Conservation (phyloP, 1,140 invertebrate genomes). For the Triops longicaudatus region DNA sequence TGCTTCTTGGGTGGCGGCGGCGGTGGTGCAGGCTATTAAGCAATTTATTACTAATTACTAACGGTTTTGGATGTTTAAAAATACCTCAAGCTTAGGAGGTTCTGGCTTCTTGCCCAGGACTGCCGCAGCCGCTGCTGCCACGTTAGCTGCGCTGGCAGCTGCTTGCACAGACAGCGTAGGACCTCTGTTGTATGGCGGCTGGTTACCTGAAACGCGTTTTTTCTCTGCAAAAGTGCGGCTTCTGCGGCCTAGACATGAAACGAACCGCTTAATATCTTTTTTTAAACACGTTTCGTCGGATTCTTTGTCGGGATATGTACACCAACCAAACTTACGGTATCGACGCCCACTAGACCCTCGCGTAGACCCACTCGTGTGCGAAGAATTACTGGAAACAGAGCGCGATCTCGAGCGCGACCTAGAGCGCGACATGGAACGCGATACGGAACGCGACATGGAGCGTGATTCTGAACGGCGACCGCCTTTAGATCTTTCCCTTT, state of each 20-base stretch:
- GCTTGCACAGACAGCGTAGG: background rate
- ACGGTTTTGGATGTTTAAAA: background rate
- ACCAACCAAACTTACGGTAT: background rate
- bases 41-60: background rate
- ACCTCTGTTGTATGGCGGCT: background rate
- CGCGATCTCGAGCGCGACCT: slow-evolving; percentile 21
- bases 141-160: background rate
- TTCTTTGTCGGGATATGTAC: background rate
- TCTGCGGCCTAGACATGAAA: background rate
- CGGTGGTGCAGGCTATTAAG: background rate
- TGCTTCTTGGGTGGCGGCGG: slow-evolving; percentile 49
- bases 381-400: slow-evolving; percentile 19
- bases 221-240: background rate
- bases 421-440: slow-evolving; percentile 11
- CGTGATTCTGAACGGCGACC: slow-evolving; percentile 24
- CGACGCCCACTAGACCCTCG: background rate
- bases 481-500: slow-evolving; percentile 5
- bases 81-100: background rate
- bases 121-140: slow-evolving; percentile 9
- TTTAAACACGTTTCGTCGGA: background rate
- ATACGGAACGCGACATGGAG: slow-evolving; percentile 10
- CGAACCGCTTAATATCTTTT: background rate
- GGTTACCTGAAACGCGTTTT: background rate
- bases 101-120: slow-evolving; percentile 16
- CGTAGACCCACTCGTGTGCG: background rate